A percentile compares a stretch with the other conserved stretches of the same genome.
phyloP scores from a whole-genome alignment of 1,140 invertebrate species.

The Stenopsyche tienmushanensis region DNA sequence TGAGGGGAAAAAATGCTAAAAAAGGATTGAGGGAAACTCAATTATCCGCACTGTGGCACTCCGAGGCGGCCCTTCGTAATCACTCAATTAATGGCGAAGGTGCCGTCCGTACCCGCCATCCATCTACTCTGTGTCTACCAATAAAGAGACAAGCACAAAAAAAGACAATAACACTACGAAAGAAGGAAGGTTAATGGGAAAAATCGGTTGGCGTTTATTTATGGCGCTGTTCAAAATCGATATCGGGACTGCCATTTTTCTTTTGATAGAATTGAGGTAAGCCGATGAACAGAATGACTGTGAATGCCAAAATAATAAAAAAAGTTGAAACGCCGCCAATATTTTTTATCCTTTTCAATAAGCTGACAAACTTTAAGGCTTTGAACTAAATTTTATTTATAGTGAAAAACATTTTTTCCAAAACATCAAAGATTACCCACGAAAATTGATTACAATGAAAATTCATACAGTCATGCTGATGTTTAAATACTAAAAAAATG shows the following conservation, averaged over 20 bases:
- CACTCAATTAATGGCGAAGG: slow-evolving; percentile 30
- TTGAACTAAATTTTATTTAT: no score
- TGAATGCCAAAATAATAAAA: background rate
- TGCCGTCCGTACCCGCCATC: background rate
- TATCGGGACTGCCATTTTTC: background rate
- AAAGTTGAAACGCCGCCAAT: background rate
- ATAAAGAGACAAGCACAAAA: background rate
- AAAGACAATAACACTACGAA: background rate
- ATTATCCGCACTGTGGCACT: slow-evolving; percentile 34
- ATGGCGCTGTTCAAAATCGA: background rate
- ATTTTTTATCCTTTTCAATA: no score
- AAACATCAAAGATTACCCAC: no score
- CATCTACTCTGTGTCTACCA: background rate
- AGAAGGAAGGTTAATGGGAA: background rate
- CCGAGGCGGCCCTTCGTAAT: slow-evolving; percentile 17
- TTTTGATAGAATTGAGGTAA: background rate
- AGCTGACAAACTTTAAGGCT: no score
- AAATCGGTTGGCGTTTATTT: no score
- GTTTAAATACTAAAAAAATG: no score
- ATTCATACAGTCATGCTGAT: no score
- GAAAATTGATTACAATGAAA: no score
- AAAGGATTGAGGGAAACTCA: slow-evolving; percentile 25
- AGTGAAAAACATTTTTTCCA: no score
- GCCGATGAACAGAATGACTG: no score
- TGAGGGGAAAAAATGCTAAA: slow-evolving; percentile 23